Conservation (phyloP, 1,140 invertebrate species). For the Mizuhopecten yessoensis region DNA sequence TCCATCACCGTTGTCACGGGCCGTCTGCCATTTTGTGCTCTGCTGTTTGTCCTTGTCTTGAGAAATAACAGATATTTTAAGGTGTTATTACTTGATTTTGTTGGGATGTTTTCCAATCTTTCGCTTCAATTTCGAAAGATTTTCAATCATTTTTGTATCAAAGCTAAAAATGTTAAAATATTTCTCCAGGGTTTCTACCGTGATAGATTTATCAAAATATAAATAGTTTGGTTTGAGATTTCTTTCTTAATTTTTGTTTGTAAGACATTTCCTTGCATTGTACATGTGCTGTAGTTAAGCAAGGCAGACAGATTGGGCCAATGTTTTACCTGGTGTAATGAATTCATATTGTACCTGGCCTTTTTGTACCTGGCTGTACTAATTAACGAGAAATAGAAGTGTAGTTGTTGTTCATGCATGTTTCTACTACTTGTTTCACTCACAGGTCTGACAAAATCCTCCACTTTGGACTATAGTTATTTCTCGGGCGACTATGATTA, state of each 20-base stretch:
- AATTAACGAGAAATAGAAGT: neutral
- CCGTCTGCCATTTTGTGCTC: neutral
- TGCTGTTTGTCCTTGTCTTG: too few species aligned
- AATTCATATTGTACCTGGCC: neutral
- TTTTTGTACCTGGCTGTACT: neutral
- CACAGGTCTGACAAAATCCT: conserved; percentile 72
- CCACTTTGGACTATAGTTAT: conserved; percentile 72
- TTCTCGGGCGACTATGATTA: conserved; percentile 68
- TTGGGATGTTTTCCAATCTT: too few species aligned
- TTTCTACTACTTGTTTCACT: conserved; percentile 39
- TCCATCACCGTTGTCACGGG: neutral
- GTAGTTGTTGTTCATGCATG: conserved; percentile 19
- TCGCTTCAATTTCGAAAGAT: neutral
- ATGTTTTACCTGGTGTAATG: too few species aligned
- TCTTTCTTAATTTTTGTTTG: neutral
- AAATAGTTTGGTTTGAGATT: too few species aligned
- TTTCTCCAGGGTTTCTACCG: neutral
- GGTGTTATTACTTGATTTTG: too few species aligned
- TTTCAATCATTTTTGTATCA: neutral
- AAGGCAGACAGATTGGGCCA: too few species aligned
- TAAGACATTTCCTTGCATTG: neutral
- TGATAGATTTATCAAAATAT: too few species aligned
- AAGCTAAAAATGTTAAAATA: neutral
- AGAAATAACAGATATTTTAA: too few species aligned
- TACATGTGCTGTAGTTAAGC: too few species aligned